Evolutionary conservation across 2,888 invertebrate genomes (phyloP).

Genomic region (Artemia sinica): DNA sequence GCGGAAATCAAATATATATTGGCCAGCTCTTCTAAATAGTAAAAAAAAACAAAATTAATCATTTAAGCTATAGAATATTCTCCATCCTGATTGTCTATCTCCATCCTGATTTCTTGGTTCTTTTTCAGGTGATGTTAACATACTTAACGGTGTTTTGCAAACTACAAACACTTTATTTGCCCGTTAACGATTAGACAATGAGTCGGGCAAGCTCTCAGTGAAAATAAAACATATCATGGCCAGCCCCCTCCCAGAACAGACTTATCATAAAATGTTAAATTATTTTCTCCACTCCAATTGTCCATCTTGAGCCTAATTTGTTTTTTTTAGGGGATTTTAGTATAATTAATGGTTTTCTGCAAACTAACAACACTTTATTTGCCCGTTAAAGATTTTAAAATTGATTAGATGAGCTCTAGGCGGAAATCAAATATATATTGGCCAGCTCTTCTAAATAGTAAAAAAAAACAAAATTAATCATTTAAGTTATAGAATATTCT

Average conservation of each 20-base stretch:
- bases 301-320: too few relatives aligned
- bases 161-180: constrained; percentile 95
- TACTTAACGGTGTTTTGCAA: constrained; percentile 81
- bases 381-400: constrained; percentile 63
- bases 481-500: too few relatives aligned
- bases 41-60: too few relatives aligned
- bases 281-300: too few relatives aligned
- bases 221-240: constrained; percentile 94
- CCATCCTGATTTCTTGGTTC: too few relatives aligned
- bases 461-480: too few relatives aligned
- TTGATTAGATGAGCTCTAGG: constrained; percentile 86
- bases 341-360: too few relatives aligned
- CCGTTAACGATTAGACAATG: constrained; percentile 84
- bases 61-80: too few relatives aligned
- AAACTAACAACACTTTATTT: constrained; percentile 79
- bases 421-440: constrained; percentile 88
- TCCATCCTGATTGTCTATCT: too few relatives aligned
- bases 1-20: constrained; percentile 90
- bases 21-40: constrained; percentile 55
- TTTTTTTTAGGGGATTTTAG: too few relatives aligned
- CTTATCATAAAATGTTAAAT: too few relatives aligned
- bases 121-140: constrained; percentile 62
- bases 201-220: constrained; percentile 80
- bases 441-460: constrained; percentile 54
- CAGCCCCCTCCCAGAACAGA: constrained; percentile 75